phyloP scores from a whole-genome alignment of 1,140 invertebrate genomes.

The Bombus haemorrhoidalis region DNA sequence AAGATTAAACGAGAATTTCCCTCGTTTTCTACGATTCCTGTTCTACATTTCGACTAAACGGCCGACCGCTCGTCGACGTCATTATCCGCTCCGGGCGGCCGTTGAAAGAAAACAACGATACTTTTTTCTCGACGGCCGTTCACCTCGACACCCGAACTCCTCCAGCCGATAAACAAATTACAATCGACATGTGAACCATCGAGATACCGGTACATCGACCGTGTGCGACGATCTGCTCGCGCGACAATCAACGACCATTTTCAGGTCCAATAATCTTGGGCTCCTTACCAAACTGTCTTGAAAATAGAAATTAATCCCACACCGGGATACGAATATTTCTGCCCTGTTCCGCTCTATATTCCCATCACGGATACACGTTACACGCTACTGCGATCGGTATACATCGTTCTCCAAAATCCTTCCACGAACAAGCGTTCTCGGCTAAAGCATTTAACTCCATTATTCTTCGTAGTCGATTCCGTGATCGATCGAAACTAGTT shows the following conservation, averaged over 20 bases:
- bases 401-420: neutral
- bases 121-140: constrained; percentile 28
- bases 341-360: constrained; percentile 39
- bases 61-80: constrained; percentile 14
- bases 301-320: constrained; percentile 42
- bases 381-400: no score
- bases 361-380: neutral
- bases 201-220: neutral
- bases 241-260: constrained; percentile 29
- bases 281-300: constrained; percentile 51
- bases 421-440: no score
- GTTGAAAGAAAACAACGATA: constrained; percentile 46
- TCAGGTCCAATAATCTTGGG: constrained; percentile 43
- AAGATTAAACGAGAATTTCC: constrained; percentile 47
- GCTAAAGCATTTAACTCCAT: no score
- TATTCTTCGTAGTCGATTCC: no score
- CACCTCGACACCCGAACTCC: neutral
- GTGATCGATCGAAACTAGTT: neutral
- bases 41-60: constrained; percentile 39
- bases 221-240: neutral
- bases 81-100: constrained; percentile 9
- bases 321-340: constrained; percentile 16
- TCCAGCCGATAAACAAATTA: constrained; percentile 24
- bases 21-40: constrained; percentile 55
- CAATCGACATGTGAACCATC: neutral